Evolutionary conservation across 2,113 vertebrate species (phyloP), one percentile per base, ranked within the genome.

Genomic region (Platycercus adscitus): DNA sequence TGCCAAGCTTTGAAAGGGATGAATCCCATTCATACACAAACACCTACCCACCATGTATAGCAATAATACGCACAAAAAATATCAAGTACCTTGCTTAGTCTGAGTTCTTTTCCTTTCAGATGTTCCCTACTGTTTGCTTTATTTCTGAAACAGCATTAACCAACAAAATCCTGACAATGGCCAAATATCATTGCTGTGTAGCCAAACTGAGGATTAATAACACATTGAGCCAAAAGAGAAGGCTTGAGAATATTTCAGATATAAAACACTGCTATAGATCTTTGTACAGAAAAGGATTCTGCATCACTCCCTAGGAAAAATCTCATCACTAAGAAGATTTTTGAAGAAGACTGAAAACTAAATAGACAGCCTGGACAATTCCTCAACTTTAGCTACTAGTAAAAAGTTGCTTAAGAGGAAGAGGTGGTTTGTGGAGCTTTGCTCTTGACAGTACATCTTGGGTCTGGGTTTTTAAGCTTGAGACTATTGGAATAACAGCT

Each of bases 161-260:
- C 66, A 96, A 85, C 37, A 95, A 93, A 94, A 81, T 58, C 28
- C 58, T 68, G 63, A 81, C 61, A 93, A 70, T 72, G 71, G 53
- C 35, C 72, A 88, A 33, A 25, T 69, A 63, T 70, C 55, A 86
- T 70, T 72, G 70, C 78, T 91, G 60, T 37, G 23, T 85, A 89
- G 91, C 77, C 63, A 95, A 96, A 88, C 5, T 50, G 37, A 82
- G 58, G 53, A 85, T 89, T 89, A 91, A 39, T 91, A 88, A 77
- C n/a, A 84, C 33, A 79, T 91, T 96, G 65, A 94, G 82, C 16
- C 89, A 88, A 91, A 97, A 76, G 61, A 95, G 79, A 92, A 81
- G n/a, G 20, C 83, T 88, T 77, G 85, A 91, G 65, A 52, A 55
- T 41, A 66, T 85, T 96, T 96, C 86, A 94, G 72, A 46, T 90